These are phyloP conservation scores for Deilephila elpenor DNA, from an alignment of 2,888 invertebrate species.

Conservation along the genomic window DNA sequence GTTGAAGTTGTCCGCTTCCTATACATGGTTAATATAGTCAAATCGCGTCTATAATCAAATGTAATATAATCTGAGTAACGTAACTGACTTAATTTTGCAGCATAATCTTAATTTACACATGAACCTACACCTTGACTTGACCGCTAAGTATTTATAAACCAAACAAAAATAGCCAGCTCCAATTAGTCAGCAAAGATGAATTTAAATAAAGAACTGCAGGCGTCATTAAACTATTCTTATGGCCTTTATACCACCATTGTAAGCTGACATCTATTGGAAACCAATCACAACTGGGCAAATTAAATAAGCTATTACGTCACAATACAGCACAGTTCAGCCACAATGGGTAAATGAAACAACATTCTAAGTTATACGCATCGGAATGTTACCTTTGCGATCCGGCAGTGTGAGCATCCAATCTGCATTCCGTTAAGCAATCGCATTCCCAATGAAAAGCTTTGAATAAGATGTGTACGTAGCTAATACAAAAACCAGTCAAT, in stretches of 20 bases:
- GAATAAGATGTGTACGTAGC: neutral
- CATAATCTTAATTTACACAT: too few species aligned
- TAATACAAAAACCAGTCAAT: neutral
- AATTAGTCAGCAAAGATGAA: neutral
- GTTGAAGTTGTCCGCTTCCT: neutral
- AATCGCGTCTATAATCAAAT: too few species aligned
- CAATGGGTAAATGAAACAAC: slow-evolving; percentile 8
- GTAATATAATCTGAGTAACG: too few species aligned
- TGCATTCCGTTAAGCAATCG: slow-evolving; percentile 37
- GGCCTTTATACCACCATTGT: neutral
- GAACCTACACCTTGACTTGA: too few species aligned
- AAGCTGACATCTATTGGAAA: neutral
- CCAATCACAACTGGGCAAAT: neutral
- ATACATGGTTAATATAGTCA: neutral
- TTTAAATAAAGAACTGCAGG: neutral
- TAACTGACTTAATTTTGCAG: too few species aligned
- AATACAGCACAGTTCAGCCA: neutral
- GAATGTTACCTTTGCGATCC: slow-evolving; percentile 8
- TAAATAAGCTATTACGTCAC: neutral
- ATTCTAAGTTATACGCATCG: slow-evolving; percentile 6
- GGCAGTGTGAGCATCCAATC: slow-evolving; percentile 32
- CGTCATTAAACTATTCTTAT: neutral
- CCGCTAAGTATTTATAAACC: neutral
- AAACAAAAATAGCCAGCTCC: neutral
- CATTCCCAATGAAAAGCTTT: slow-evolving; percentile 31